Evolutionary conservation across 1,140 invertebrate species (phyloP), one percentile per base, ranked within the genome.

Genomic region (Episyrphus balteatus): DNA sequence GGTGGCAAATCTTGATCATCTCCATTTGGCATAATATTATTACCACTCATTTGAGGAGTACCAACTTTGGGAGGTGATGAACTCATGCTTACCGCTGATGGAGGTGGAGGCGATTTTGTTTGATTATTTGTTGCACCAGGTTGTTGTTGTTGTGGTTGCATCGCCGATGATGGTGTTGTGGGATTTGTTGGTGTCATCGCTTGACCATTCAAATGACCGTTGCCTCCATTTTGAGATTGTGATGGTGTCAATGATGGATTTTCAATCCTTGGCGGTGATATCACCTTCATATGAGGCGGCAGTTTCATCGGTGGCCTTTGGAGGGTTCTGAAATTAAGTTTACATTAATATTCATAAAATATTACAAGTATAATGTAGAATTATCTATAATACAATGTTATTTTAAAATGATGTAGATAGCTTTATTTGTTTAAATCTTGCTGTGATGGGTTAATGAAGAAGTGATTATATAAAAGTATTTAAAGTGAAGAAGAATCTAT

Each of bases 271-370:
- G 66, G 66, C 43, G 66, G 65, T 31, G 66, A 65, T 49, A 68
- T 68, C 10, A 65, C 65, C 49, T 68, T 68, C 56, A 66, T 68
- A 44, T 64, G 66, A 32, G 65, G 61, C 47, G 62, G 65, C 54
- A 67, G 26, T 48, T 67, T 68, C 65, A 66, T 68, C 8, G 61
- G 61, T 32, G 65, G 62, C 49, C 65, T 55, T 48, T 67, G 60
- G 43, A 68, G 52, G 10, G 66, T 68, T 52, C 66, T 68, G 39
- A 13, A 40, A 36, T 18, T n/a, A 36, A 36, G 5, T 36, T 36
- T 36, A n/a, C n/a, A n/a, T n/a, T 36, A 36, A 15, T 12, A 15
- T n/a, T 36, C 14, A n/a, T 6, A n/a, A n/a, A n/a, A n/a, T n/a
- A n/a, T n/a, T n/a, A n/a, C n/a, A n/a, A n/a, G n/a, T n/a, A n/a